Base-by-base conservation (phyloP, 2,888 invertebrate species). In the Dastarcus helophoroides region DNA sequence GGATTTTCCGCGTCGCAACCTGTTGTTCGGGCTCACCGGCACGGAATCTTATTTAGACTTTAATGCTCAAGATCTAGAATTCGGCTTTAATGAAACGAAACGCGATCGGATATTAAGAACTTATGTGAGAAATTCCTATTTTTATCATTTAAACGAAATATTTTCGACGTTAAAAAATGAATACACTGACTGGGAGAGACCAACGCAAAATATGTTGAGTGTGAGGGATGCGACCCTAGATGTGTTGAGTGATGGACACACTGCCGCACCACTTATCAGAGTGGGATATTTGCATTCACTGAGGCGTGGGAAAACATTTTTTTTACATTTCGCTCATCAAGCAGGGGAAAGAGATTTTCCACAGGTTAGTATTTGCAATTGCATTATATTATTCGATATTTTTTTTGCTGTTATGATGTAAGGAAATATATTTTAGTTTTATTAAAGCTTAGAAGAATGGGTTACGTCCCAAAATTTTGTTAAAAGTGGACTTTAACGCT, bases 161-260 rank as follows among this genome's bases (percentile, higher is more conserved):
- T 86, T 88, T 62, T 89, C 91, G 30, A 90, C 93, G 31, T 69
- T 94, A 47, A 71, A 71, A 59, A 93, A 94, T 60, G 91, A 94
- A 62, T 95, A 95, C 64, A 93, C 91, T 36, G 91, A 94, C 62
- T 94, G 94, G 93, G 89, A 85, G 61, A 75, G 79, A 48, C 82
- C 85, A 2, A 79, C 85, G 44, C 80, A 86, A 51, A 85, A 84
- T 60, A 84, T 88, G 40, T 69, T 82, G 53, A 82, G 80, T 57
- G 85, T 86, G 41, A 77, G 85, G 50, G 91, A 82, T 58, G 85
- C 79, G 31, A 78, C 88, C 12, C 67, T 90, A 38, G 83, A 85
- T 58, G 79, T 91, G 37, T 65, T 94, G 31, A 88, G 91, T 51
- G 94, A 94, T 56, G 91, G 90, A 0, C 83, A 93, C 46, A 85